These are phyloP conservation scores for Leptobrachium leishanense DNA, from an alignment of 2,113 vertebrate species.

Conservation along the genomic window DNA sequence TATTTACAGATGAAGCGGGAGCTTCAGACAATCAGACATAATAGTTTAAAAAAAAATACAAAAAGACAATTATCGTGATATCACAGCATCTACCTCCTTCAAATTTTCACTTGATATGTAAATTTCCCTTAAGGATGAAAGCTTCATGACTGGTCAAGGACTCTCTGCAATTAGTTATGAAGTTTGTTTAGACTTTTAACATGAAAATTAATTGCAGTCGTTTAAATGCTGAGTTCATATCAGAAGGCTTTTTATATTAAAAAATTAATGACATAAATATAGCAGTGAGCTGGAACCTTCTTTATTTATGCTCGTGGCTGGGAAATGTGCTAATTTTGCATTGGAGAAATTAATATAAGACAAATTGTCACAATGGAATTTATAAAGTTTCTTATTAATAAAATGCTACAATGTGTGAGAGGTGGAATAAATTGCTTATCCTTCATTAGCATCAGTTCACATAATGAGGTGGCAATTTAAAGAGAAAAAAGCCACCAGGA, in stretches of 20 bases:
- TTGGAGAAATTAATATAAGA: slow-evolving; percentile 71
- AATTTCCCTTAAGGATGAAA: slow-evolving; percentile 55
- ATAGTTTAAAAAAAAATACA: slow-evolving; percentile 2
- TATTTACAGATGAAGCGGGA: not conserved
- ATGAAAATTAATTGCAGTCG: slow-evolving; percentile 67
- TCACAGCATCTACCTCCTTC: slow-evolving; percentile 20
- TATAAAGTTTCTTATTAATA: slow-evolving; percentile 62
- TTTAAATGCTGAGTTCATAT: slow-evolving; percentile 65
- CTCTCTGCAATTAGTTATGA: slow-evolving; percentile 61
- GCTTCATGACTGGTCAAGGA: slow-evolving; percentile 62
- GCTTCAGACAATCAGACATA: not conserved
- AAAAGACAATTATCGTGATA: slow-evolving; percentile 44
- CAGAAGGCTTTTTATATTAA: slow-evolving; percentile 58
- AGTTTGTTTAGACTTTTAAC: slow-evolving; percentile 52
- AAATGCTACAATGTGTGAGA: slow-evolving; percentile 56
- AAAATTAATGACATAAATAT: slow-evolving; percentile 65
- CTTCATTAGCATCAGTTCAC: slow-evolving; percentile 38
- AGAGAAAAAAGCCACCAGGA: not conserved
- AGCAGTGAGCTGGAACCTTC: slow-evolving; percentile 54
- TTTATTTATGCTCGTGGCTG: slow-evolving; percentile 53
- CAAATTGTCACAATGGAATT: slow-evolving; percentile 60
- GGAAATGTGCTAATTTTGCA: slow-evolving; percentile 64
- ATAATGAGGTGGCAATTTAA: slow-evolving; percentile 17
- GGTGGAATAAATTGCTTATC: slow-evolving; percentile 51
- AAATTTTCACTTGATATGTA: slow-evolving; percentile 52